These are phyloP conservation scores for Bos taurus DNA, from an alignment of 2,113 vertebrate genomes.

Conservation along the genomic window ARS-UCD2.0 NC_037332.1:82890001-82890500, in stretches of 20 bases:
- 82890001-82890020: not conserved
- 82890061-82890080: slow-evolving; percentile 73
- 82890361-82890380: not conserved
- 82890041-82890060: not conserved
- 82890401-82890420: not conserved
- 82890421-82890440: not conserved
- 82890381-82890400: not conserved
- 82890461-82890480: not conserved
- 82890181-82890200: slow-evolving; percentile 95
- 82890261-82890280: slow-evolving; percentile 92
- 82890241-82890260: slow-evolving; percentile 93
- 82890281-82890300: slow-evolving; percentile 92
- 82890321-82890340: accelerated
- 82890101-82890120: slow-evolving; percentile 99
- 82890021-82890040: not conserved
- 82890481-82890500: not conserved
- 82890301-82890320: slow-evolving; percentile 88
- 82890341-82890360: not conserved
- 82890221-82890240: slow-evolving; percentile 94
- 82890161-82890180: slow-evolving; percentile 93
- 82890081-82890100: slow-evolving; percentile 99
- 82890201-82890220: slow-evolving; percentile 98
- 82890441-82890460: not conserved
- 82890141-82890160: slow-evolving; percentile 94
- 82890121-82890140: slow-evolving; percentile 92